Evolutionary conservation across 2,797 vertebrate species (phyloP), one percentile per base, ranked within the genome.

Genomic region (Cichlasoma orientale): DNA sequence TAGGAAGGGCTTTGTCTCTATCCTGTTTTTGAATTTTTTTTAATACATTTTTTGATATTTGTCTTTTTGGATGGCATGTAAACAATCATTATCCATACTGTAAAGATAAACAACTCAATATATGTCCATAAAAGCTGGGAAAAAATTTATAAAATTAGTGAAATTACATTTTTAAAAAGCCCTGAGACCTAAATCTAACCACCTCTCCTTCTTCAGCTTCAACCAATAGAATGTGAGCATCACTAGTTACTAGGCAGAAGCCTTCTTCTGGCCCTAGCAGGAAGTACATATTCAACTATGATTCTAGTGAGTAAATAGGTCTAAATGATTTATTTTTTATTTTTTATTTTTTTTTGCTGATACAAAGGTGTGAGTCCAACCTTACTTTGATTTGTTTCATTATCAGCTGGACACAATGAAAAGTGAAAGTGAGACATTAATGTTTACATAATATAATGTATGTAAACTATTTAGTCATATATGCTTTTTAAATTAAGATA

Each of bases 191-290:
- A 55, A 56, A 50, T 54, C 4, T 12, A 16, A 10, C 12, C 11
- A 58, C 12, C 0, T 18, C 13, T 1, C 10, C n/a, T 59, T 31
- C 16, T 71, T 12, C 10, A 31, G 12, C 18, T 53, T 71, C 23
- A 83, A 53, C 90, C 90, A 92, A 86, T 90, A 61, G 75, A 44
- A 84, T 14, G 27, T 2, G 6, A 77, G 36, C 58, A 14, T 92
- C 89, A 91, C 59, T 56, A 74, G 89, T 94, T 89, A 79, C 91
- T 77, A 93, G 91, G 90, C 69, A 93, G 89, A 91, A 1, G 1
- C 1, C 5, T 41, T 76, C n/a, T 13, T n/a, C 56, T 2, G 7
- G 0, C 5, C 18, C 4, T 9, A 56, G 2, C 1, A 18, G 79
- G 79, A 84, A 74, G 75, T 79, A 23, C 3, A 16, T 1, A 11